phyloP scores from a whole-genome alignment of 2,113 vertebrate species.

The Cettia cetti region DNA sequence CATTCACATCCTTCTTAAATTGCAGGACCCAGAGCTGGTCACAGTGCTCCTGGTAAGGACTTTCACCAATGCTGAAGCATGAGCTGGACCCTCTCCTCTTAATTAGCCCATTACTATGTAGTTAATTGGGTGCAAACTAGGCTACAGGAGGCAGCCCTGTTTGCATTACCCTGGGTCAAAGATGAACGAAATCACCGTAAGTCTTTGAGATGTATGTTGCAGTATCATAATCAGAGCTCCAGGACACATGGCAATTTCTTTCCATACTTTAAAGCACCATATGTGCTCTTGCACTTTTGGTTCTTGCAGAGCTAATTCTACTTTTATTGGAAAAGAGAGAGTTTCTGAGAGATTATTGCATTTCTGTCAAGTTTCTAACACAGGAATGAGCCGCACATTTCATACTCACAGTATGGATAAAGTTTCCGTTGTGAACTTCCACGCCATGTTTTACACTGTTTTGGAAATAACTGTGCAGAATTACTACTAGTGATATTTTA shows the following conservation, averaged over 20 bases:
- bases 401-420: not conserved
- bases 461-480: not conserved
- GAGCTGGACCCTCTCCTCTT: not conserved
- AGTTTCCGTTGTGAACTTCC: not conserved
- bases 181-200: not conserved
- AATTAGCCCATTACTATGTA: accelerated
- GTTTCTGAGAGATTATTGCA: not conserved
- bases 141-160: not conserved
- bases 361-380: not conserved
- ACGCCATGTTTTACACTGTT: not conserved
- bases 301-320: not conserved
- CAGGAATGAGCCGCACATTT: accelerated
- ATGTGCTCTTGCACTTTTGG: not conserved
- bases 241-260: not conserved
- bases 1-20: not conserved
- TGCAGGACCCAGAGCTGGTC: not conserved
- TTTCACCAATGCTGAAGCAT: not conserved
- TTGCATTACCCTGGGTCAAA: not conserved
- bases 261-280: not conserved
- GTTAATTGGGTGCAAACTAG: not conserved
- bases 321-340: not conserved
- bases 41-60: not conserved
- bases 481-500: not conserved
- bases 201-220: not conserved
- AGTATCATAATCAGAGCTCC: not conserved